These are phyloP conservation scores for Thunnus thynnus DNA, from an alignment of 2,113 vertebrate genomes.

Conservation along the genomic window DNA sequence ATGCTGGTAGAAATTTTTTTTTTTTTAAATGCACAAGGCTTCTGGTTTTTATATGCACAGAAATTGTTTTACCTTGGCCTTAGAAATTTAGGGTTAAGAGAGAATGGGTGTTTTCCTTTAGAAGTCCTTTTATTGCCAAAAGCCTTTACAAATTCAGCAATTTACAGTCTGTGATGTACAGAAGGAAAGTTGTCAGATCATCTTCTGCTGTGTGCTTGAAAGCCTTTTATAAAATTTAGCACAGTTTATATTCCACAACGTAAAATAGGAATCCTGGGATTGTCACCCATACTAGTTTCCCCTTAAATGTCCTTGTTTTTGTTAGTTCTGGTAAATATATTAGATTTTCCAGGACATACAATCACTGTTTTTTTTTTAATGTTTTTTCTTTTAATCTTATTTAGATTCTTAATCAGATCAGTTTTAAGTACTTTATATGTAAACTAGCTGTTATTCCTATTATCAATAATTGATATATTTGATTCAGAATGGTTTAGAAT, in stretches of 20 bases:
- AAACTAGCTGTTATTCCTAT: not conserved
- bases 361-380: too few relatives aligned
- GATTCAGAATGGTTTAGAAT: not conserved
- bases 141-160: not conserved
- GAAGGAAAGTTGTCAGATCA: not conserved
- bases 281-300: not conserved
- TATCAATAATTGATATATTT: not conserved
- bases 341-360: too few relatives aligned
- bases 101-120: not conserved
- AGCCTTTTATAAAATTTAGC: not conserved
- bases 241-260: not conserved
- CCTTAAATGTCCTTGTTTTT: not conserved
- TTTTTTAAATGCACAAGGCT: not conserved
- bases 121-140: not conserved
- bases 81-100: not conserved
- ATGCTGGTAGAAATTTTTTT: not conserved
- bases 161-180: not conserved
- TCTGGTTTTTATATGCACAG: not conserved
- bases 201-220: not conserved
- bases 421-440: too few relatives aligned
- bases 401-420: not conserved
- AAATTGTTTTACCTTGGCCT: not conserved
- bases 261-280: not conserved
- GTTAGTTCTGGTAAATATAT: too few relatives aligned
- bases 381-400: not conserved